phyloP scores from a whole-genome alignment of 2,113 vertebrate genomes.

The Noturus placidus region DNA sequence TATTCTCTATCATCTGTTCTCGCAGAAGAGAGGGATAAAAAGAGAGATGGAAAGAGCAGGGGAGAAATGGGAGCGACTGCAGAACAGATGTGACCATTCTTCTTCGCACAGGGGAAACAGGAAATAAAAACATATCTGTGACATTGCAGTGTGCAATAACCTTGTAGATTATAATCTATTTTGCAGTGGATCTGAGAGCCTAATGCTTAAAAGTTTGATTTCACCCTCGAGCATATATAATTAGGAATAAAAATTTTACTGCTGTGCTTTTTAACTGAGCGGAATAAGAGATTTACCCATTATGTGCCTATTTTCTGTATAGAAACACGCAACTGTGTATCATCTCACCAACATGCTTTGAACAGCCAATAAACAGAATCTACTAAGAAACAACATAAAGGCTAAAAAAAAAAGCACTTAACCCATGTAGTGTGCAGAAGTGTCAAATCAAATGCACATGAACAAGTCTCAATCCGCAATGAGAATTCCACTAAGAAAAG shows the following conservation, averaged over 20 bases:
- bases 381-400: not conserved
- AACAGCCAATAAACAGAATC: constrained; percentile 10
- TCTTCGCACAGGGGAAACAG: not conserved
- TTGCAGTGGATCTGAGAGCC: not conserved
- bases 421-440: constrained; percentile 21
- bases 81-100: not conserved
- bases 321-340: not conserved
- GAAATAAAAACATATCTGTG: not conserved
- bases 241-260: not conserved
- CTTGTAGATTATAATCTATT: not conserved
- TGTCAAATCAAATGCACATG: constrained; percentile 11
- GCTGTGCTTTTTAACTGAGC: not conserved
- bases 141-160: not conserved
- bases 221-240: not conserved
- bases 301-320: not conserved
- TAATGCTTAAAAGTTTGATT: not conserved
- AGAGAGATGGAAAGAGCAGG: not conserved
- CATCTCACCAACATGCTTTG: constrained; percentile 8
- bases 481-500: constrained; percentile 61
- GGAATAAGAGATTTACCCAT: not conserved
- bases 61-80: not conserved
- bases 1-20: constrained; percentile 20
- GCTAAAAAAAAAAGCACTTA: constrained; percentile 28
- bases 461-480: constrained; percentile 6
- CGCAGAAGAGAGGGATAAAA: not conserved